Conservation (phyloP, 2,888 invertebrate genomes). For the Pomacea canaliculata region DNA sequence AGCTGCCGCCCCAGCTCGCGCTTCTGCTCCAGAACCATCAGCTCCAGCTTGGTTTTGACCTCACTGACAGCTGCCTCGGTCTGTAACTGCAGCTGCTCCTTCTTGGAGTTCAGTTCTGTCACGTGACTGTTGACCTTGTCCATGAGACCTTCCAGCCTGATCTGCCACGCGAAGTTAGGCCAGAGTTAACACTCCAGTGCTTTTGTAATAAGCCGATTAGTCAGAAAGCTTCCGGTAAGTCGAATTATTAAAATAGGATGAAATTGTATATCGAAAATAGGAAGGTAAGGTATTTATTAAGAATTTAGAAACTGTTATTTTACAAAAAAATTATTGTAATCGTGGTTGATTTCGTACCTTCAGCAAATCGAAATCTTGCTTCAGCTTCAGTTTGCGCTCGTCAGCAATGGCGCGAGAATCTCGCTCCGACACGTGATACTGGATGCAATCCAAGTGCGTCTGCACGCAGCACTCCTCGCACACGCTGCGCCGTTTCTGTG, state of each 20-base stretch:
- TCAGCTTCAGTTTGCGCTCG: conserved; percentile 7
- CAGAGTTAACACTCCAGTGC: not conserved
- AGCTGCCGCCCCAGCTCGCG: conserved; percentile 13
- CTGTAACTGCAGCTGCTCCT: conserved; percentile 6
- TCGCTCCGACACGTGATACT: conserved; percentile 16
- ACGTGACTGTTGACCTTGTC: conserved; percentile 8
- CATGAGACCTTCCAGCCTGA: conserved; percentile 17
- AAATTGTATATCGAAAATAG: too few species aligned
- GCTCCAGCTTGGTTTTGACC: conserved; percentile 11
- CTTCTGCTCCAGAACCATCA: conserved; percentile 19
- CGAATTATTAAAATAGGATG: too few species aligned
- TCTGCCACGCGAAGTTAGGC: not conserved
- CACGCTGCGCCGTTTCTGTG: conserved; percentile 8
- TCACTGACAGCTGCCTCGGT: conserved; percentile 12
- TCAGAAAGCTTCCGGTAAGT: too few species aligned
- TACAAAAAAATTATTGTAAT: too few species aligned
- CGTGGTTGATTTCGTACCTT: conserved; percentile 3
- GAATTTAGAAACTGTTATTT: too few species aligned
- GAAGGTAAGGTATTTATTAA: too few species aligned
- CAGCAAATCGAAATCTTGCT: conserved; percentile 5
- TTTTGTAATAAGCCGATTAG: too few species aligned
- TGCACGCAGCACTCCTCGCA: conserved; percentile 25
- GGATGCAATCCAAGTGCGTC: conserved; percentile 19
- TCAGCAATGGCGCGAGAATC: conserved; percentile 10
- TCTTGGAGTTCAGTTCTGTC: conserved; percentile 2